These are phyloP conservation scores for Emydocephalus ijimae DNA, from an alignment of 2,113 vertebrate species.

Conservation along the genomic window DNA sequence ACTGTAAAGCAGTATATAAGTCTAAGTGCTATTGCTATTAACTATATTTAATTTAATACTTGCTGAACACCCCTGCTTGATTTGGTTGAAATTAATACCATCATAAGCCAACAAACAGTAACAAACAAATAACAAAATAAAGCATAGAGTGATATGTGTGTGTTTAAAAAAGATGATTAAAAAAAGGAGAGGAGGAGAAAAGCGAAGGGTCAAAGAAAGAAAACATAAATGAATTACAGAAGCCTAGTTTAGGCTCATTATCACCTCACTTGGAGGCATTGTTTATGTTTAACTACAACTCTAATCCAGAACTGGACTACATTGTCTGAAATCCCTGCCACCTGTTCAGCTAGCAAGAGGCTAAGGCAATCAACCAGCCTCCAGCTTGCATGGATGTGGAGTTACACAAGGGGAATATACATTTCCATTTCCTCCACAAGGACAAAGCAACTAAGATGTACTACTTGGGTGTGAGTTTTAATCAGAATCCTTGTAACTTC, in stretches of 20 bases:
- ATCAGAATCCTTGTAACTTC: background rate
- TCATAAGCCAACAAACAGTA: background rate
- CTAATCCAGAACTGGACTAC: background rate
- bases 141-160: background rate
- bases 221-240: background rate
- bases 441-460: background rate
- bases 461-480: background rate
- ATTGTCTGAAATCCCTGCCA: background rate
- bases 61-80: background rate
- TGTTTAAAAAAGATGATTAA: background rate
- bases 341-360: background rate
- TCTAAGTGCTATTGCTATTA: too few relatives aligned
- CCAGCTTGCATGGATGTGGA: background rate
- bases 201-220: background rate
- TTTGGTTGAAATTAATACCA: background rate
- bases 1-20: too few relatives aligned
- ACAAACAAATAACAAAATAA: background rate
- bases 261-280: background rate
- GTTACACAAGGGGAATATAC: background rate
- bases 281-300: background rate
- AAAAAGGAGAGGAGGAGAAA: background rate
- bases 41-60: background rate
- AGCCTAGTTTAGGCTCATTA: background rate
- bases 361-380: background rate
- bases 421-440: background rate